Base-by-base conservation (phyloP, 1,140 invertebrate genomes). In the Melanaphis sacchari region DNA sequence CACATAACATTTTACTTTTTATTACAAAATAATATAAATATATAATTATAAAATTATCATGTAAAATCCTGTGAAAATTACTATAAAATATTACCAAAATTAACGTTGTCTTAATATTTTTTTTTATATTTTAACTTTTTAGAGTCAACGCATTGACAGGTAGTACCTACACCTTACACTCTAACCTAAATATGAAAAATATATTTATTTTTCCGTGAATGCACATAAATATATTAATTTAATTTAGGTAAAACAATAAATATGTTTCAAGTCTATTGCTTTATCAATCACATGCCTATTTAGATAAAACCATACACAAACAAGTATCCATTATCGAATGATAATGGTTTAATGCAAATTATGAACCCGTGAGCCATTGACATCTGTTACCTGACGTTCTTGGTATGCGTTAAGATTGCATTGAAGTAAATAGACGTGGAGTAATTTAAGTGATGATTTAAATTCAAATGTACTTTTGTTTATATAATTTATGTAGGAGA, bases 401-500 rank as follows among this genome's bases (percentile, higher is more conserved):
- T n/a, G 40, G 26, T 18, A 87, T n/a, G 15, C 11, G 41, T 87
- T 41, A 46, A 87, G 31, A 87, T n/a, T 43, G 9, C 2, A 43
- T 87, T 49, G 31, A 46, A 36, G 85, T 49, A 49, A 49, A 46
- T 88, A 21, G 2, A 49, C 18, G 22, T 24, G 15, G 43, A 88
- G 43, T 36, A 88, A 49, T 88, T 49, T 36, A 88, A 49, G 43
- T n/a, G n/a, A 36, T 52, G 49, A 87, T 87, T 87, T 43, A 31
- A n/a, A 88, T 88, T 88, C 43, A n/a, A 87, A 43, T 49, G 43
- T 5, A 88, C 43, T 88, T 87, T 87, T 88, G 43, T 88, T 49
- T 49, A n/a, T 49, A 88, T 49, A 49, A 36, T 31, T 15, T 24
- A 43, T 3, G 38, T 40, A 15, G 4, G 82, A 11, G 21, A 81